Conservation (phyloP, 2,113 vertebrate species). For the Hiodon tergisus region DNA sequence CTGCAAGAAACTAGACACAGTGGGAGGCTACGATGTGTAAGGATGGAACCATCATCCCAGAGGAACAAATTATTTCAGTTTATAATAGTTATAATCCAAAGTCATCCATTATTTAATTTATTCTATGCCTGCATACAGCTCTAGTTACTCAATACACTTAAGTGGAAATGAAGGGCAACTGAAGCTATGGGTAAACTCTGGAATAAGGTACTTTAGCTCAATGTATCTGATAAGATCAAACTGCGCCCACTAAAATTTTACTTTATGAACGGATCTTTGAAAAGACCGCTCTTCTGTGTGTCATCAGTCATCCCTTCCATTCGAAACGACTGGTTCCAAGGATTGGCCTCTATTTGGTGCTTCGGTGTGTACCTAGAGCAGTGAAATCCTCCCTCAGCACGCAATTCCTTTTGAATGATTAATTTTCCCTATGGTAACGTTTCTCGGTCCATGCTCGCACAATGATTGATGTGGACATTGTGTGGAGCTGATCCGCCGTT, state of each 20-base stretch:
- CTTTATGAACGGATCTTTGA: no score
- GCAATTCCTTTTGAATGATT: background rate
- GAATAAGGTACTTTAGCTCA: background rate
- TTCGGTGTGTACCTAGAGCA: no score
- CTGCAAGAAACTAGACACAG: background rate
- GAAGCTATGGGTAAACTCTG: slow-evolving; percentile 3
- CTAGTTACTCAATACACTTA: slow-evolving; percentile 10
- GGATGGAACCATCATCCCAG: background rate
- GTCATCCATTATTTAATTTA: background rate
- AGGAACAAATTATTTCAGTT: slow-evolving; percentile 4
- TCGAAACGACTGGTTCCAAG: no score
- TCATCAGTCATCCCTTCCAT: no score
- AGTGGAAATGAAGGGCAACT: slow-evolving; percentile 14
- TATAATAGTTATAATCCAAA: slow-evolving; percentile 3
- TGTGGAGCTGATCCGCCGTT: background rate
- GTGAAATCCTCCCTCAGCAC: no score
- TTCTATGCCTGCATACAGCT: background rate
- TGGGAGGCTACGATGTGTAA: background rate
- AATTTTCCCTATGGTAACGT: background rate
- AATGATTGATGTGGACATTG: background rate
- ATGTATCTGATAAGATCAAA: background rate
- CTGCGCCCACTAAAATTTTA: no score
- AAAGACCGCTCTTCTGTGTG: no score
- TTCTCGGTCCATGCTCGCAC: background rate
- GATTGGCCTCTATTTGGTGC: no score